A percentile compares a stretch with the other conserved stretches of the same genome.
phyloP scores from a whole-genome alignment of 2,113 vertebrate genomes.

The Craseonycteris thonglongyai region DNA sequence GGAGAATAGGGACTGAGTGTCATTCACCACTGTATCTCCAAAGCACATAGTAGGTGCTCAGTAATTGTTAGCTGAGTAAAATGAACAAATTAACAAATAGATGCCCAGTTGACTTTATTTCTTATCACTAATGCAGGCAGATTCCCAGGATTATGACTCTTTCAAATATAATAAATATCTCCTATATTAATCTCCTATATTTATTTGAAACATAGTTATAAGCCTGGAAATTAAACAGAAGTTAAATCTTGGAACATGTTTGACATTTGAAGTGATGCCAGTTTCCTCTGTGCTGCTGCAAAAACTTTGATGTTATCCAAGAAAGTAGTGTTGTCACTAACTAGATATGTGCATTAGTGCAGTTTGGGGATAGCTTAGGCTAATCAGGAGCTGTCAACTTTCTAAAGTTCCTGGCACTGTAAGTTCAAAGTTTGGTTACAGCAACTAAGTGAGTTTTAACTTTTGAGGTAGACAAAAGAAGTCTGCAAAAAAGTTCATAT shows the following conservation, averaged over 20 bases:
- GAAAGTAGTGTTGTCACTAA: neutral
- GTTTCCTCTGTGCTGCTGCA: neutral
- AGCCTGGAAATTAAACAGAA: neutral
- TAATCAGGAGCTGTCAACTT: neutral
- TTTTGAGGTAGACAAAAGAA: neutral
- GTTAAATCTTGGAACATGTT: neutral
- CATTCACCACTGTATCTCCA: neutral
- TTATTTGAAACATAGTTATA: slow-evolving; percentile 25
- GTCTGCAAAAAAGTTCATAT: neutral
- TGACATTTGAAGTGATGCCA: slow-evolving; percentile 1
- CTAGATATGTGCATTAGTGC: neutral
- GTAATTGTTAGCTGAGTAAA: neutral
- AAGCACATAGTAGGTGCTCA: neutral
- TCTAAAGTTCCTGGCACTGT: neutral
- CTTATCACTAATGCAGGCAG: neutral
- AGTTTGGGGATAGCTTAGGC: neutral
- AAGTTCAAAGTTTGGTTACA: neutral
- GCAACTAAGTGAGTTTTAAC: neutral
- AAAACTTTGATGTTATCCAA: neutral
- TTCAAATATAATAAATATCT: too few species aligned
- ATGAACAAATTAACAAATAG: neutral
- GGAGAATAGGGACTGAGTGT: neutral
- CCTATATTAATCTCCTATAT: neutral
- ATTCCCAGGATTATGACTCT: neutral
- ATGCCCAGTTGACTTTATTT: neutral